Conservation (phyloP, 2,113 vertebrate species). For the Chlamydotis undulata region DNA sequence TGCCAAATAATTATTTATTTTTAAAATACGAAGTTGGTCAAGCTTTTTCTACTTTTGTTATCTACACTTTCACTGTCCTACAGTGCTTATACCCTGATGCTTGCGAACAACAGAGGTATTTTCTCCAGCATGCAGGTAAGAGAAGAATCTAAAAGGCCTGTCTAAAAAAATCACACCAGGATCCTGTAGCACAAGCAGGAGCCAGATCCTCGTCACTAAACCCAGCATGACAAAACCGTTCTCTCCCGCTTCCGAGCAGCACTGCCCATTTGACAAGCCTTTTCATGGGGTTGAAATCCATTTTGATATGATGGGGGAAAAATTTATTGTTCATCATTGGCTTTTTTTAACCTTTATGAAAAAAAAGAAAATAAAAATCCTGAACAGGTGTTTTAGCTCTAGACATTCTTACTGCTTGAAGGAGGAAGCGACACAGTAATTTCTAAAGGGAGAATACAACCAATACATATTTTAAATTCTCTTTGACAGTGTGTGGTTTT, state of each 20-base stretch:
- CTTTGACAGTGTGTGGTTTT: not conserved
- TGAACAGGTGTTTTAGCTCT: not conserved
- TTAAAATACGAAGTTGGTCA: rapidly evolving
- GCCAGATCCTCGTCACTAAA: not conserved
- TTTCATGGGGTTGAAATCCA: rapidly evolving
- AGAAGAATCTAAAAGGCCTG: not conserved
- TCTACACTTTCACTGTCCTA: not conserved
- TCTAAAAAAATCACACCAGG: not conserved
- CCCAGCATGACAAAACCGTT: not conserved
- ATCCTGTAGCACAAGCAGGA: not conserved
- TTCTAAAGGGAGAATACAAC: not conserved
- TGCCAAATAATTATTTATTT: not conserved
- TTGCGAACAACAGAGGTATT: rapidly evolving
- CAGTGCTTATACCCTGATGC: no score
- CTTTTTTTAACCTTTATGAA: not conserved
- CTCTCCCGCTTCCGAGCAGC: not conserved
- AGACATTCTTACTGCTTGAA: not conserved
- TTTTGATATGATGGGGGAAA: not conserved
- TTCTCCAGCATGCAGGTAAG: not conserved
- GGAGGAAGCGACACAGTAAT: rapidly evolving
- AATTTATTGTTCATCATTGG: not conserved
- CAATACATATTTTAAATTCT: rapidly evolving
- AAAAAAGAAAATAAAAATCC: not conserved
- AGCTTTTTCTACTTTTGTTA: not conserved
- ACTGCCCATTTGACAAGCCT: not conserved